Evolutionary conservation across 2,888 invertebrate species (phyloP).

Genomic region (Leucoma salicis): DNA sequence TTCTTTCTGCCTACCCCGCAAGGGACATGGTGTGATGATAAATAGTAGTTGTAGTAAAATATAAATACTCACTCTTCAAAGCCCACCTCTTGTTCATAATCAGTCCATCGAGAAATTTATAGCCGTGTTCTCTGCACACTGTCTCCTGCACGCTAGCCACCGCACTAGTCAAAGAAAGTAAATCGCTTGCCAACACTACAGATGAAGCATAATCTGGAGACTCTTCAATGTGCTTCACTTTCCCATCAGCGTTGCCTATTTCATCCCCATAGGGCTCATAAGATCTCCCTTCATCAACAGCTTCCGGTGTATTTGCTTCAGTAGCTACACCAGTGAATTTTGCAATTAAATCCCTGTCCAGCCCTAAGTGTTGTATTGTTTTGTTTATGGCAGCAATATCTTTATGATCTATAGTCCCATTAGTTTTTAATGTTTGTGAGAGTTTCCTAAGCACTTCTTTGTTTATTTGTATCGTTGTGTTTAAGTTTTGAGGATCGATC

Average conservation of each 20-base stretch:
- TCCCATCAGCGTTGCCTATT: slow-evolving; percentile 38
- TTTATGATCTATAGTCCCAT: slow-evolving; percentile 46
- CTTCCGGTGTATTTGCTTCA: slow-evolving; percentile 21
- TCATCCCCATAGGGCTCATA: slow-evolving; percentile 43
- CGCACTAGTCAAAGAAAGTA: slow-evolving; percentile 72
- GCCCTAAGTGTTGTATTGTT: slow-evolving; percentile 49
- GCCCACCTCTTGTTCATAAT: slow-evolving; percentile 79
- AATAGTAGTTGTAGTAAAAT: too few relatives aligned
- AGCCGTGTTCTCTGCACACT: slow-evolving; percentile 75
- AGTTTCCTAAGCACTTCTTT: slow-evolving; percentile 49
- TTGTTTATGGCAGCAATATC: slow-evolving; percentile 51
- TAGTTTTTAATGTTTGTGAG: slow-evolving; percentile 45
- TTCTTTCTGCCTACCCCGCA: too few relatives aligned
- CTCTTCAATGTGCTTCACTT: slow-evolving; percentile 57
- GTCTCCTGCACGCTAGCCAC: slow-evolving; percentile 70
- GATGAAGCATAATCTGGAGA: slow-evolving; percentile 77
- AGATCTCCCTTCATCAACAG: slow-evolving; percentile 36
- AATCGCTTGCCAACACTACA: slow-evolving; percentile 71
- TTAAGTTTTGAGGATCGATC: slow-evolving; percentile 37
- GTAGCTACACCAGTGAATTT: slow-evolving; percentile 45
- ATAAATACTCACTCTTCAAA: slow-evolving; percentile 79
- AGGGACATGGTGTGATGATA: too few relatives aligned
- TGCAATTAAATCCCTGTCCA: slow-evolving; percentile 53
- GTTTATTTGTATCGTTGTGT: slow-evolving; percentile 49
- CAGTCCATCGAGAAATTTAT: slow-evolving; percentile 71